phyloP scores from a whole-genome alignment of 53 echinoderm and acorn worm species.

The Arbacia lixula region DNA sequence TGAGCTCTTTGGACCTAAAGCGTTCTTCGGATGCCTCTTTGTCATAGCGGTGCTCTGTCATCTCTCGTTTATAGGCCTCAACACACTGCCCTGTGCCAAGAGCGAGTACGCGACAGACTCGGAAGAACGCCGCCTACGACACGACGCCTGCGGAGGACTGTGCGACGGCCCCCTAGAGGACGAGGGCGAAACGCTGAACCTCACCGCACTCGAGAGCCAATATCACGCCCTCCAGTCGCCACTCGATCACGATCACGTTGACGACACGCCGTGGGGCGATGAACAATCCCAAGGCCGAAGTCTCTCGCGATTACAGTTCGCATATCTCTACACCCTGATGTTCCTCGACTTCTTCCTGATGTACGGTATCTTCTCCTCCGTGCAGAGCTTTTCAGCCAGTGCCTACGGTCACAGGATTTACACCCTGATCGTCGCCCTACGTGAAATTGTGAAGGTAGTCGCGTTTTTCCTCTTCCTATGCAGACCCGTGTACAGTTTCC shows the following conservation, averaged over 20 bases:
- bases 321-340: not conserved
- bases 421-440: not conserved
- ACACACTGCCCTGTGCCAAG: not conserved
- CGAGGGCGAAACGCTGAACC: not conserved
- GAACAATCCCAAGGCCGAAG: not conserved
- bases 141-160: not conserved
- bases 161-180: not conserved
- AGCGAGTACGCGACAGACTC: not conserved
- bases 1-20: not conserved
- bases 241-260: too few relatives aligned
- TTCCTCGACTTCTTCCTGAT: not conserved
- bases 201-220: not conserved
- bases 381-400: not conserved
- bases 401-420: not conserved
- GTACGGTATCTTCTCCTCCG: not conserved
- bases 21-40: not conserved
- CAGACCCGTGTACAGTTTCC: not conserved
- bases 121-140: too few relatives aligned
- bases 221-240: too few relatives aligned
- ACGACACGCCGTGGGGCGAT: not conserved
- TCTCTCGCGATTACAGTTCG: not conserved
- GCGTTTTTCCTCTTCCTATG: not conserved
- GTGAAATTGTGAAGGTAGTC: not conserved
- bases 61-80: not conserved
- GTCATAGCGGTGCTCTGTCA: not conserved